phyloP scores from a whole-genome alignment of 2,888 invertebrate genomes.

The Pristionchus mayeri region DNA sequence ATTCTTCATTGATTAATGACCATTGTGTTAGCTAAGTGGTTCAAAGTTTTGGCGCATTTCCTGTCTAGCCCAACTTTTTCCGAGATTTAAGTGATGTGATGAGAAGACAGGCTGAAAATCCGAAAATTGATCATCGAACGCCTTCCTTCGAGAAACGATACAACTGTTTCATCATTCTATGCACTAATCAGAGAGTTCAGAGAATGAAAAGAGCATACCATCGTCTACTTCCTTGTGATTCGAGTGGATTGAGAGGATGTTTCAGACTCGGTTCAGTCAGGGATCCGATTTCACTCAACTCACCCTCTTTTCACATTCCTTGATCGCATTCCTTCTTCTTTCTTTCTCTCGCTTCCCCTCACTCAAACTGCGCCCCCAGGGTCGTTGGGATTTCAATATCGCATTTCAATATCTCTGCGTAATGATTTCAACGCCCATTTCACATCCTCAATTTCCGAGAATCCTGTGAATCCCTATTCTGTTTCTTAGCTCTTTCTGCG shows the following conservation, averaged over 20 bases:
- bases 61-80: no score
- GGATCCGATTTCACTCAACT: conserved; percentile 21
- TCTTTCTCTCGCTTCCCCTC: not conserved
- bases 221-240: no score
- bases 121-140: not conserved
- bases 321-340: not conserved
- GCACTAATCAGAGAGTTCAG: no score
- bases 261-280: not conserved
- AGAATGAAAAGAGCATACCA: no score
- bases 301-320: not conserved
- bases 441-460: not conserved
- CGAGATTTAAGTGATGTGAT: not conserved
- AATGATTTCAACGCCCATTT: no score
- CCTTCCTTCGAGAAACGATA: not conserved
- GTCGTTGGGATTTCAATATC: conserved; percentile 25
- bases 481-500: not conserved
- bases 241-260: no score
- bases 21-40: no score
- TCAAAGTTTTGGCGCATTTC: no score
- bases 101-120: not conserved
- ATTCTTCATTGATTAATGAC: no score
- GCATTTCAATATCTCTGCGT: no score
- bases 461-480: no score
- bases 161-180: not conserved
- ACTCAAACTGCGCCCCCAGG: not conserved